Base-by-base conservation (phyloP, 2,888 invertebrate genomes). In the Hirtodrosophila histrioides region DNA sequence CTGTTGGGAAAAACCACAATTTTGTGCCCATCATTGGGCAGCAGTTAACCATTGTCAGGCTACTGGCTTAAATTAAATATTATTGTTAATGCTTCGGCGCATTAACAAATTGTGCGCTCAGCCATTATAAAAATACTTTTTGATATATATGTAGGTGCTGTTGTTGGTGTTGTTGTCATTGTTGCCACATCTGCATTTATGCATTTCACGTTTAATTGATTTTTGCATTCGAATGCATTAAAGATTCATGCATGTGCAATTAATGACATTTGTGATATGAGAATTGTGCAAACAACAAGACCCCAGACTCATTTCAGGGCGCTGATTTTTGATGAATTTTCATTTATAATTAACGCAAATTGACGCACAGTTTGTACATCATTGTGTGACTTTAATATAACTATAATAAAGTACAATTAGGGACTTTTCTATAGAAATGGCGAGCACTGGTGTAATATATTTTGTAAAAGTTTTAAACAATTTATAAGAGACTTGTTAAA, bases 201-300 rank as follows among this genome's bases (percentile, higher is more conserved):
- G 49, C 51, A 58, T 66, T 82, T 85, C 46, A 69, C 80, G 65
- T 86, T 78, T 83, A 82, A 82, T 86, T 82, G 86, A 86, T 86
- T 86, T 79, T 73, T 48, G 69, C 86, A 77, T 72, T 72, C 69
- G 69, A 77, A 68, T 83, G 84, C 86, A 86, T 80, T 77, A 82
- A 82, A 83, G 60, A 83, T 83, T 80, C 84, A 82, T 86, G 84
- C 68, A 57, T 74, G 41, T 61, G 65, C 83, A 85, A 80, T 86
- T 86, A 82, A 82, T 83, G 86, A 60, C 50, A 82, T 82, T 81
- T 73, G 39, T 31, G 65, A 54, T 50, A 44, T 68, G 71, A 40
- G 37, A 51, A 60, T 27, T 58, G 67, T 37, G 73, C 27, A 51
- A 51, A 66, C 39, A 65, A 50, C 44, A 71, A 49, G 17, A 1